Base-by-base conservation (phyloP, 2,113 vertebrate genomes). In the Erythrocercus mccallii region DNA sequence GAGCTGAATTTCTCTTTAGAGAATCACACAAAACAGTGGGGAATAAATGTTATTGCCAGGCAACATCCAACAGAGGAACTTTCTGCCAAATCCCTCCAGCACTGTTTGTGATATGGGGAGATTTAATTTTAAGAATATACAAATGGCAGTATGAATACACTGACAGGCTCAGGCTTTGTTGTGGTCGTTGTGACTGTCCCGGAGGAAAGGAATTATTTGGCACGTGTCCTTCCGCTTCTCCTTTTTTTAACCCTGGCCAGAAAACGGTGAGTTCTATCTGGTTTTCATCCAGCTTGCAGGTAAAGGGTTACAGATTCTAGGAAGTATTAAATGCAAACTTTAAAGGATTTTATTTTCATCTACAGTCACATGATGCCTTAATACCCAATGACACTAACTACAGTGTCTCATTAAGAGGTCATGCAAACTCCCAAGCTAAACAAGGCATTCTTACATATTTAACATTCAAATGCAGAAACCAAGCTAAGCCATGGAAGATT, bases 401-500 rank as follows among this genome's bases (percentile, higher is more conserved):
- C 97, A 92, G 96, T 53, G 93, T 85, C 96, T 97, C 96, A 92
- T 93, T 96, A 97, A 95, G 95, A 97, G 97, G 97, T 97, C 97
- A 97, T 96, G 97, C 97, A 97, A 97, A 97, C 96, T 94, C 94
- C 81, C 80, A 87, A 84, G 76, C 95, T 95, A 91, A 96, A 97
- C 95, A 96, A 86, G 96, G 94, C 93, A 92, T 90, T 95, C 91
- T 93, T 82, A 93, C 97, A 97, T 92, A 97, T 93, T 97, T 97
- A 95, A 96, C 97, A 98, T 97, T 97, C 97, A 97, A 96, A 98
- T 96, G 94, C 91, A 94, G 94, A 77, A 94, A 94, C 87, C 90
- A 81, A 83, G 80, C 94, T 86, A 87, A 98, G 98, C 97, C 94
- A 98, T 98, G 98, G 97, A 96, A 98, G 97, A 68, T 86, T 37